These are phyloP conservation scores for Misgurnus anguillicaudatus DNA, from an alignment of 2,113 vertebrate genomes.

Conservation along the genomic window DNA sequence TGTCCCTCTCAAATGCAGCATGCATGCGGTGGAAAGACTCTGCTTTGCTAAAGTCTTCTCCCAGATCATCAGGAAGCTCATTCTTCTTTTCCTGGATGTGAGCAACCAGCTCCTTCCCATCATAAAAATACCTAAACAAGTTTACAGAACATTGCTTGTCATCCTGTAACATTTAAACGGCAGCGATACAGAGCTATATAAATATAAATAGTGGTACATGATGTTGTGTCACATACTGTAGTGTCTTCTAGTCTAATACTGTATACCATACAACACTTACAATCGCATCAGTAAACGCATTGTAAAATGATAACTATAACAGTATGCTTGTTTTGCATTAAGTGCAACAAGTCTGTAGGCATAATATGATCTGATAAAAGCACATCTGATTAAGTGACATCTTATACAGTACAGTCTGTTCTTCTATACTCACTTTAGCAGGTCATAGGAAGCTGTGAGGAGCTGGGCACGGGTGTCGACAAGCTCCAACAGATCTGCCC, in stretches of 20 bases:
- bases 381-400: constrained; percentile 2
- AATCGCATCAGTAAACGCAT: background rate
- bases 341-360: background rate
- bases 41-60: constrained; percentile 86
- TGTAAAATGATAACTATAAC: background rate
- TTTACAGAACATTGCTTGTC: constrained; percentile 44
- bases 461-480: constrained; percentile 94
- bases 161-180: too few relatives aligned
- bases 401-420: background rate
- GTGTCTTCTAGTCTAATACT: background rate
- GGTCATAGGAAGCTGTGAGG: constrained; percentile 86
- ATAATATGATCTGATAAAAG: background rate
- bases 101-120: constrained; percentile 82
- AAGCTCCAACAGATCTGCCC: constrained; percentile 94
- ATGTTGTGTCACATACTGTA: too few relatives aligned
- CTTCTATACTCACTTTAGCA: constrained; percentile 77
- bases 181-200: too few relatives aligned
- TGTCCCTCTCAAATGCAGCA: constrained; percentile 88
- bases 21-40: constrained; percentile 95
- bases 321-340: background rate
- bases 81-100: constrained; percentile 87
- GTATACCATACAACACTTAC: background rate
- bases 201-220: too few relatives aligned
- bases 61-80: constrained; percentile 91
- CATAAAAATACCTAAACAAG: constrained; percentile 87